phyloP scores from a whole-genome alignment of 2,888 invertebrate species.

The Macrosiphum euphorbiae region DNA sequence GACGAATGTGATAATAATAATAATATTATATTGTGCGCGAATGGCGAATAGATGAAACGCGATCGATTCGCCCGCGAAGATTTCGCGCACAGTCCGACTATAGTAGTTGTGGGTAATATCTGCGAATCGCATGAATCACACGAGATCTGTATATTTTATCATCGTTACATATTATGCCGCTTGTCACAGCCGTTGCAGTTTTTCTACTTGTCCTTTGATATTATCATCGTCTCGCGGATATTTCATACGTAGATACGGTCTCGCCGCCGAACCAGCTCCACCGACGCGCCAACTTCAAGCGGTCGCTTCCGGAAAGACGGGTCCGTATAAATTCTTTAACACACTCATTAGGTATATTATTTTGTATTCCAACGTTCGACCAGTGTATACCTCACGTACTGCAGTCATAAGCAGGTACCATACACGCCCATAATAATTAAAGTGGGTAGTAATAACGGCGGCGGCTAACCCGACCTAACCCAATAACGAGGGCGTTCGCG shows the following conservation, averaged over 20 bases:
- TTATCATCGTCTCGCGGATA: no score
- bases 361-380: not conserved
- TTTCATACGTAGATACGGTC: no score
- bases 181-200: no score
- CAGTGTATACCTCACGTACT: not conserved
- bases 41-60: not conserved
- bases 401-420: not conserved
- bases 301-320: no score
- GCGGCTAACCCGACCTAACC: not conserved
- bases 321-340: not conserved
- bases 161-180: no score
- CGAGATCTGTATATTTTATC: not conserved
- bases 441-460: not conserved
- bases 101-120: not conserved
- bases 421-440: not conserved
- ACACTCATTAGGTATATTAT: not conserved
- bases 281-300: no score
- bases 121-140: not conserved
- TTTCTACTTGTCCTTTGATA: no score
- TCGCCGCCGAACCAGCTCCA: no score
- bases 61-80: not conserved
- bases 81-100: not conserved
- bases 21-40: not conserved
- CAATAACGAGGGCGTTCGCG: slow-evolving; percentile 12
- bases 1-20: not conserved